Percentiles rank a stretch among this genome's conserved stretches.
Evolutionary conservation across 2,797 vertebrate species (phyloP).

Genomic region (Meda fulgida): DNA sequence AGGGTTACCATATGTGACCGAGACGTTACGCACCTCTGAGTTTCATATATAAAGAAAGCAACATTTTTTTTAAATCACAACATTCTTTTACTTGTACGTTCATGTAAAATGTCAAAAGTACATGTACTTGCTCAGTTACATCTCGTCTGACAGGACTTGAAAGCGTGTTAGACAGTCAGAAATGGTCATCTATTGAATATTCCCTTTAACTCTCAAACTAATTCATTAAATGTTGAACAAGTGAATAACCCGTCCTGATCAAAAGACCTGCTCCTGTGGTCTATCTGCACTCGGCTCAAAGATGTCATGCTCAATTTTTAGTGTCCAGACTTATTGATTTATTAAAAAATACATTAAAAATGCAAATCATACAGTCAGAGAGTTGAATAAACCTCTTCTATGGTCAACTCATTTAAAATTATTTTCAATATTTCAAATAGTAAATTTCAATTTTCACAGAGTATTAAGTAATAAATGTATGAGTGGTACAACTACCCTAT

Average conservation of each 20-base stretch:
- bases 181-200: constrained; percentile 3
- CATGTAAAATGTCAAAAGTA: neutral
- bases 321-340: neutral
- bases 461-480: neutral
- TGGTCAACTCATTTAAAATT: neutral
- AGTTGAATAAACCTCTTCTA: neutral
- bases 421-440: neutral
- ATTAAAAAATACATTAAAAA: neutral
- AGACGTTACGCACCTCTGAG: neutral
- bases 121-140: neutral
- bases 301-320: neutral
- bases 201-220: constrained; percentile 1
- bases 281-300: neutral
- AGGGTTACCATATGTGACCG: no score
- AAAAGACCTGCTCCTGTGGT: neutral
- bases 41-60: neutral
- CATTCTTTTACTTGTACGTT: neutral
- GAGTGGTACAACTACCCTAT: neutral
- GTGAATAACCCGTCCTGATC: neutral
- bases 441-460: neutral
- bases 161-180: neutral
- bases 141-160: neutral
- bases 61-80: neutral
- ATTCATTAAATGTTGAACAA: constrained; percentile 10
- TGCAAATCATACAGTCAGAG: neutral